phyloP scores from a whole-genome alignment of 2,113 vertebrate genomes.

The Lophura nycthemera region DNA sequence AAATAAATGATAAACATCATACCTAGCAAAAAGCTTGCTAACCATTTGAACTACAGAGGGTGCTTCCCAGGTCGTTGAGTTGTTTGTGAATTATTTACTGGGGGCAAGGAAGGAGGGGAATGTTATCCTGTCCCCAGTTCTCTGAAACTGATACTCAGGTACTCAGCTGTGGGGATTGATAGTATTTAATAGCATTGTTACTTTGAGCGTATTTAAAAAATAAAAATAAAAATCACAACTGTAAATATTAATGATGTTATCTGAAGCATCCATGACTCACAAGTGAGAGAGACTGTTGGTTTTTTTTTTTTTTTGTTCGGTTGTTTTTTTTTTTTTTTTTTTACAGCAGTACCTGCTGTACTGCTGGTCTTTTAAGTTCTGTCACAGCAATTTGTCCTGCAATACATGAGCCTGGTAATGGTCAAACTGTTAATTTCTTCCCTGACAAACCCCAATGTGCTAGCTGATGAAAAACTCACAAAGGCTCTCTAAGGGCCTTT shows the following conservation, averaged over 20 bases:
- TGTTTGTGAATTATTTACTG: slow-evolving; percentile 82
- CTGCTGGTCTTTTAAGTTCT: not conserved
- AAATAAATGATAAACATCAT: slow-evolving; percentile 85
- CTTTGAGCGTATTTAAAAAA: not conserved
- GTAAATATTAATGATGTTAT: not conserved
- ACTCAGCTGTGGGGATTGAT: not conserved
- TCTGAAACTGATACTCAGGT: not conserved
- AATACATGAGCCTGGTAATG: not conserved
- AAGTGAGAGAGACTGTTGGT: no score
- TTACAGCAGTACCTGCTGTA: not conserved
- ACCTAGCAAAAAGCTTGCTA: slow-evolving; percentile 49
- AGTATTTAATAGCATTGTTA: not conserved
- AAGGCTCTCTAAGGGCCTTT: not conserved
- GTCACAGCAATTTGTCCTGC: not conserved
- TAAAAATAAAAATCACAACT: not conserved
- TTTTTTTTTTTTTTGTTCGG: no score
- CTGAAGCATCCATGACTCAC: no score
- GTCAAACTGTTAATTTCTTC: not conserved
- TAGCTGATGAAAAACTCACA: not conserved
- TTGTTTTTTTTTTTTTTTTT: not conserved
- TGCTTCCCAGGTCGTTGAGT: slow-evolving; percentile 65
- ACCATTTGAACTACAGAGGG: slow-evolving; percentile 45
- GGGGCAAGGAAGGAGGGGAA: not conserved
- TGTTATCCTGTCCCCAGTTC: not conserved
- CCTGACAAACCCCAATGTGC: not conserved